Base-by-base conservation (phyloP, 2,888 invertebrate species). In the Monoplex corrugatus region DNA sequence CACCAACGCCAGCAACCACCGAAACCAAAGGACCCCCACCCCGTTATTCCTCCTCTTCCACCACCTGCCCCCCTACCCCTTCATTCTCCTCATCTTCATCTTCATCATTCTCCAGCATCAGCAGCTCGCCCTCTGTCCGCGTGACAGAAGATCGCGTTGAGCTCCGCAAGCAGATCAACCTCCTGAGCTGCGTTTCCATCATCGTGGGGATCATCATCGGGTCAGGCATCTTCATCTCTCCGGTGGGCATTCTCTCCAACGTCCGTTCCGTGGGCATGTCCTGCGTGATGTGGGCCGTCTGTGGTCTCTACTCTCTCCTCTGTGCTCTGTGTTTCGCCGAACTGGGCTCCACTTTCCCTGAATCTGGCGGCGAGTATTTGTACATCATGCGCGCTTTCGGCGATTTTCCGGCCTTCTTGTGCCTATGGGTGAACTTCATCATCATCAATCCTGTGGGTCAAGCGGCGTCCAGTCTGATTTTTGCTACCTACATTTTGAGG, bases 221-320 rank as follows among this genome's bases (percentile, higher is more conserved):
- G 0, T 98, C 99, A 2, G 99, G 99, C 19, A 99, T 99, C 94
- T 99, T 99, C 96, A 98, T 99, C 80, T 98, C 98, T 45, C 99
- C 99, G 0, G 98, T 98, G 95, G 98, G 99, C 92, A 98, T 98
- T n/a, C 97, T 99, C 40, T 96, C 96, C 90, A 97, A 97, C 95
- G 97, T 98, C 98, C 28, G 99, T 98, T 90, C 96, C 97, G 91
- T 97, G 23, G 91, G 95, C 13, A 93, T 98, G 96, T 98, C 98
- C 0, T 97, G 99, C 86, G 97, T 98, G 87, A 97, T 99, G 89
- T 99, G 99, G 99, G 97, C 98, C 45, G 96, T 98, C 83, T 98
- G 98, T 0, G 99, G 99, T 35, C 95, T 98, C 75, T 97, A 95
- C 90, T 98, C 93, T n/a, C 93, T 98, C 87, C 96, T 98, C 89